Conservation (phyloP, 2,888 invertebrate species). For the Patella depressa region DNA sequence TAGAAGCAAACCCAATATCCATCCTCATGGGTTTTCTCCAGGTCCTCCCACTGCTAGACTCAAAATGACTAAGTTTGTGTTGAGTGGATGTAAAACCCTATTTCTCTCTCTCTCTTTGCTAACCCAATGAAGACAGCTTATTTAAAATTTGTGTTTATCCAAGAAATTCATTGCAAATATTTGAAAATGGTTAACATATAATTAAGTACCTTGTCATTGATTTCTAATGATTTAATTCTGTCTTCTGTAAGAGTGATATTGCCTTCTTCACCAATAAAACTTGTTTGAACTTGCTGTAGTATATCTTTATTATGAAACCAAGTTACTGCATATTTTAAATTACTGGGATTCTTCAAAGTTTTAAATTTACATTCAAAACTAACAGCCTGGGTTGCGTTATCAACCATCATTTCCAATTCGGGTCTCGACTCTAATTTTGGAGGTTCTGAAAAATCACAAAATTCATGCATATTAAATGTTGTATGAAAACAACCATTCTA, state of each 20-base stretch:
- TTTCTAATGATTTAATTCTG: neutral
- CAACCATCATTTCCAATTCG: conserved; percentile 27
- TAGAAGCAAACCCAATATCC: no score
- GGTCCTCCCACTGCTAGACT: no score
- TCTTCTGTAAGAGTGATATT: neutral
- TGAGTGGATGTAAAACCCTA: no score
- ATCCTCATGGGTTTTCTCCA: no score
- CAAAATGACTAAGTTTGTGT: no score
- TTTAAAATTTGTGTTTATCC: no score
- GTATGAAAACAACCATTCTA: neutral
- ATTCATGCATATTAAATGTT: neutral
- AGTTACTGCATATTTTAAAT: conserved; percentile 37
- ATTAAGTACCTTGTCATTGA: conserved; percentile 1
- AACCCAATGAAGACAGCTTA: no score
- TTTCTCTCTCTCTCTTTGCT: no score
- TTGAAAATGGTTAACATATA: neutral
- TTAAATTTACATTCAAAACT: conserved; percentile 37
- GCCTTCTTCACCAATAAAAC: neutral
- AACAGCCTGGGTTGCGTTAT: conserved; percentile 25
- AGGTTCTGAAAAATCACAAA: conserved; percentile 29
- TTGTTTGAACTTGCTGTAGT: neutral
- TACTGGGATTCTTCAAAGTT: conserved; percentile 24
- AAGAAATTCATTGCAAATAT: no score
- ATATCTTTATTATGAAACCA: conserved; percentile 35
- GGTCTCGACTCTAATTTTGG: conserved; percentile 40